These are phyloP conservation scores for Bicyclus anynana DNA, from an alignment of 1,140 invertebrate species.

Conservation along the genomic window DNA sequence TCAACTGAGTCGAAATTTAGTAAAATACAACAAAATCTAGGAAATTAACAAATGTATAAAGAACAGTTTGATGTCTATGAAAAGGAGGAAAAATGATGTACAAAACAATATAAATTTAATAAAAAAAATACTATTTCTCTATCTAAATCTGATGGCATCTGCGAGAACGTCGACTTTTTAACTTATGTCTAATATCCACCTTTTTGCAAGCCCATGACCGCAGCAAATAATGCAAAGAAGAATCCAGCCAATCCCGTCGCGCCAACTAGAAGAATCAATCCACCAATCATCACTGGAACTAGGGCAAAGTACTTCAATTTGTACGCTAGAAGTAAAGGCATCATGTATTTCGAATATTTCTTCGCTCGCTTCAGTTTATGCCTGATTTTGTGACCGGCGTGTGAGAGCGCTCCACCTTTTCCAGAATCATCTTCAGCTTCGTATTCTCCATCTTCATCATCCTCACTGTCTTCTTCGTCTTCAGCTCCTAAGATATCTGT, in stretches of 20 bases:
- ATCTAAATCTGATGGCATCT: constrained; percentile 62
- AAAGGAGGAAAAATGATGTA: background rate
- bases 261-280: constrained; percentile 83
- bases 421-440: constrained; percentile 50
- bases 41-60: background rate
- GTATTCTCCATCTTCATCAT: constrained; percentile 53
- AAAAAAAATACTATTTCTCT: constrained; percentile 4
- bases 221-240: constrained; percentile 89
- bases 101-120: background rate
- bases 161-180: constrained; percentile 56
- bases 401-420: constrained; percentile 13
- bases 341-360: constrained; percentile 82
- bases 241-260: constrained; percentile 88
- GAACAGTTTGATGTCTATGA: background rate
- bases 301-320: constrained; percentile 89
- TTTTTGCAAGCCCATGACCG: constrained; percentile 78
- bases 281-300: constrained; percentile 85
- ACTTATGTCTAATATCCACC: constrained; percentile 55
- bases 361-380: constrained; percentile 73
- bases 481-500: constrained; percentile 59
- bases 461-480: constrained; percentile 54
- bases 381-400: constrained; percentile 35
- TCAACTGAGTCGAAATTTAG: background rate
- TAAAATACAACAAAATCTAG: background rate
- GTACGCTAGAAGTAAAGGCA: constrained; percentile 87